Conservation (phyloP, 2,113 vertebrate species). For the Scortum barcoo region DNA sequence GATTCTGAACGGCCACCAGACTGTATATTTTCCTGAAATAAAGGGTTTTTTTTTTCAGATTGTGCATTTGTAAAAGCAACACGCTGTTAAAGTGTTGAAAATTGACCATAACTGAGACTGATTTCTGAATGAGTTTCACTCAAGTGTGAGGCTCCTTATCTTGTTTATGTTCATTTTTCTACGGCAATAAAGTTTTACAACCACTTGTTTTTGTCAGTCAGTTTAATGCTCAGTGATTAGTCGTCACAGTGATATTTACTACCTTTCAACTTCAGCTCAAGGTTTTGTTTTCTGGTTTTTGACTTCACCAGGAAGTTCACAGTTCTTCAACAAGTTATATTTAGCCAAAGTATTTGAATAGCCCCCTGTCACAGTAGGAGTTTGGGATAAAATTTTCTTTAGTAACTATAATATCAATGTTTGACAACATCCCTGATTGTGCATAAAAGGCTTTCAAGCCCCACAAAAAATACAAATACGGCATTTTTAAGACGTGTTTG, state of each 20-base stretch:
- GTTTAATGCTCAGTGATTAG: neutral
- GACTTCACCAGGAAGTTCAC: slow-evolving; percentile 15
- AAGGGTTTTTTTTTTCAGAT: neutral
- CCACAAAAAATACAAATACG: neutral
- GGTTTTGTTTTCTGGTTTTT: neutral
- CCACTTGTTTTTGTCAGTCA: neutral
- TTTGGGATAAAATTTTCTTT: neutral
- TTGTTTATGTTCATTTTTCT: slow-evolving; percentile 44
- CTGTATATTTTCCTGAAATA: neutral
- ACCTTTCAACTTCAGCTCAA: neutral
- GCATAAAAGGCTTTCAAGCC: neutral
- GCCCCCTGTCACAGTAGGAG: neutral
- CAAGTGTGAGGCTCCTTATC: neutral
- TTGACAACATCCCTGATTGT: neutral
- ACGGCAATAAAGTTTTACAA: slow-evolving; percentile 64
- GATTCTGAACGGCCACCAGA: neutral
- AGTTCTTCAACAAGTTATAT: slow-evolving; percentile 1
- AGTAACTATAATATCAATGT: too few relatives aligned
- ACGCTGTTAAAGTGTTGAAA: neutral
- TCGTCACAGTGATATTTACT: neutral
- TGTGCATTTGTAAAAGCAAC: neutral
- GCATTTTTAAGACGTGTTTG: too few relatives aligned
- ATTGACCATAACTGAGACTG: neutral
- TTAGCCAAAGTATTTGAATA: slow-evolving; percentile 26
- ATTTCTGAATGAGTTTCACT: neutral